Evolutionary conservation across 2,888 invertebrate genomes (phyloP).

Genomic region (Tetheella fluctuosa): DNA sequence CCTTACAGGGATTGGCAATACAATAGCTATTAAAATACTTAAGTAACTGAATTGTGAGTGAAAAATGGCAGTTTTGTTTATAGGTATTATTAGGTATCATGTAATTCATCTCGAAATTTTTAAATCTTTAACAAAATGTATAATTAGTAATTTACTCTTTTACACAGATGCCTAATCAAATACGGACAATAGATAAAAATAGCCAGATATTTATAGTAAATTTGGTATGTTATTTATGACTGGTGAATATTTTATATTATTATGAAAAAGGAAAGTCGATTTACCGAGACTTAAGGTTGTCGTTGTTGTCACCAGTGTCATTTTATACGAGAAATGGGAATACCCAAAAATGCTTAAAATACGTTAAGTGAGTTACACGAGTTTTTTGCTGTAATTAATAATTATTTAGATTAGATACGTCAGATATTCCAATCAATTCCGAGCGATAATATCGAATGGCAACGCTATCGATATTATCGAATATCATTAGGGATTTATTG

Average conservation of each 20-base stretch:
- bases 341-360: background rate
- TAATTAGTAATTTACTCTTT: no score
- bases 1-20: background rate
- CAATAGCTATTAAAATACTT: no score
- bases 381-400: slow-evolving; percentile 45
- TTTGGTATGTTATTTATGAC: no score
- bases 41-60: no score
- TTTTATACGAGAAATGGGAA: background rate
- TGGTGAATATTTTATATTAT: no score
- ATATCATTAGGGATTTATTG: slow-evolving; percentile 24
- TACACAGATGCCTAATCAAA: no score
- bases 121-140: no score
- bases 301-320: background rate
- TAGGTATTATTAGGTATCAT: no score
- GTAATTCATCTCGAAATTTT: no score
- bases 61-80: no score
- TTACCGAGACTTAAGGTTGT: background rate
- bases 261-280: background rate
- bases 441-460: slow-evolving; percentile 50
- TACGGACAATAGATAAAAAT: no score
- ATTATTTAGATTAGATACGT: slow-evolving; percentile 57
- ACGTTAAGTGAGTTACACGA: slow-evolving; percentile 7
- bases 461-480: slow-evolving; percentile 35
- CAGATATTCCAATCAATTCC: slow-evolving; percentile 41
- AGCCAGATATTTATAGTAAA: no score